Evolutionary conservation across 2,797 vertebrate genomes (phyloP), one percentile per base, ranked within the genome.

Genomic region (Xiphophorus birchmanni): DNA sequence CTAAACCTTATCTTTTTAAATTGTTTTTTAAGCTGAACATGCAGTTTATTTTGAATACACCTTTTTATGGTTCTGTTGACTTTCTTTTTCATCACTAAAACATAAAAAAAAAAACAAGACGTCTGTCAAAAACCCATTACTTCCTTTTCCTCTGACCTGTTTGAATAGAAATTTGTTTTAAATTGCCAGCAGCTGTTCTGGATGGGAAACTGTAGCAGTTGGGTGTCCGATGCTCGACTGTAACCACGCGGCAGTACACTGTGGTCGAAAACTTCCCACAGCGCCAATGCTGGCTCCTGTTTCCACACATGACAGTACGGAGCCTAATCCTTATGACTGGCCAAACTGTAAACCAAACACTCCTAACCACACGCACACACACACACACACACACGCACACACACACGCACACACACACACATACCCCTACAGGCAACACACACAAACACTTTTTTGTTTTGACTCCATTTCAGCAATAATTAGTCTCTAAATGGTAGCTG

Each of bases 281-380:
- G 86, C 74, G 79, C 85, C 89, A 93, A 88, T 80, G 84, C 88
- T 91, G 88, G 91, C 93, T 95, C 89, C 91, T 90, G 90, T 93
- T 94, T 94, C 94, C 90, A 91, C 88, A 90, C 91, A 92, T 90
- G 88, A 94, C 90, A 88, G 91, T 91, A 88, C 82, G 80, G 87
- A 91, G 86, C 78, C 80, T 94, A 93, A 94, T 94, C 94, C 93
- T 79, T 86, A 88, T 60, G 87, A 94, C 89, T 89, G 90, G 90
- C 90, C 92, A 92, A 91, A 92, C 90, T 93, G 86, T 94, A 93
- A 94, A 93, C 93, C 90, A 92, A 94, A 93, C 90, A 88, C 74
- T 89, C 82, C 82, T 83, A 90, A 90, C 89, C 91, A 86, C 91
- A 87, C 88, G 78, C 84, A 77, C 77, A 47, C 84, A 73, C 81